These are phyloP conservation scores for Cheilosia grossa DNA, from an alignment of 2,888 invertebrate genomes.

Conservation along the genomic window DNA sequence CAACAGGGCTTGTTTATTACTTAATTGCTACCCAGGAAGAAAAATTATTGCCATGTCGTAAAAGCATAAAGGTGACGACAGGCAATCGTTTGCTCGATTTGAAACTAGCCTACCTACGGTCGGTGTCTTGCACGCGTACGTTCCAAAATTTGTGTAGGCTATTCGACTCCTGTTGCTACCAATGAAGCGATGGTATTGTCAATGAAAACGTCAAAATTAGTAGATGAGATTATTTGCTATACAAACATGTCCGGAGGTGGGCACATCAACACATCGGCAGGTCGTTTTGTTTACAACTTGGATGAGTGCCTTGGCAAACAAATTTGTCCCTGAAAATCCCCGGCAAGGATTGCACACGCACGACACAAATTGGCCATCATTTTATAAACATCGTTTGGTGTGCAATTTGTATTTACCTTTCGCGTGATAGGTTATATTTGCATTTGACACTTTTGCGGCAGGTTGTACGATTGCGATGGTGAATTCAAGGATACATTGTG, in stretches of 20 bases:
- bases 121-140: constrained; percentile 76
- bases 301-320: constrained; percentile 56
- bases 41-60: constrained; percentile 82
- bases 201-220: constrained; percentile 78
- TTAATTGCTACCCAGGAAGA: constrained; percentile 81
- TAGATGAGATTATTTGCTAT: constrained; percentile 77
- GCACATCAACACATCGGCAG: constrained; percentile 36
- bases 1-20: constrained; percentile 76
- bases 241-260: constrained; percentile 75
- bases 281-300: constrained; percentile 51
- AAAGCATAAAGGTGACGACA: constrained; percentile 81
- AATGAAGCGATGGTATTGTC: constrained; percentile 76
- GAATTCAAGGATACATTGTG: constrained; percentile 56
- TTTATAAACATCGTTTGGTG: constrained; percentile 36
- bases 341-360: constrained; percentile 30
- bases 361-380: constrained; percentile 40
- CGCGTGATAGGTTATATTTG: constrained; percentile 47
- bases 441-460: constrained; percentile 23
- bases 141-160: constrained; percentile 59
- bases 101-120: constrained; percentile 30
- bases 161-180: constrained; percentile 77
- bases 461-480: constrained; percentile 21
- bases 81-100: constrained; percentile 75
- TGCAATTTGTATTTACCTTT: constrained; percentile 41
- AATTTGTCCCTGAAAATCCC: constrained; percentile 22